A percentile compares a stretch with the other conserved stretches of the same genome.
Evolutionary conservation across 1,140 invertebrate species (phyloP).

Genomic region (Scylla paramamosain): DNA sequence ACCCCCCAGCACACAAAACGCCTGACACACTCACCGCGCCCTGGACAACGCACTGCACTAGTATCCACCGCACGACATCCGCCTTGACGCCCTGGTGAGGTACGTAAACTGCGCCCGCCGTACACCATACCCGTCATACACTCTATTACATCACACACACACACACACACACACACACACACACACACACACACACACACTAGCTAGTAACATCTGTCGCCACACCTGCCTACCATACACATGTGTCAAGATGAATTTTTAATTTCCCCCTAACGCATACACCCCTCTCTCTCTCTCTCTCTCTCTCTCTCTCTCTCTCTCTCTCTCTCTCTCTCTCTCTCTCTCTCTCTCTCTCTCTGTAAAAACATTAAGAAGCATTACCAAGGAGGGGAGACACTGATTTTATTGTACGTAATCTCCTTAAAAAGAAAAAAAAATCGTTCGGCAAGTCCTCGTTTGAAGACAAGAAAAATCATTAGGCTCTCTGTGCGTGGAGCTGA

Average conservation of each 20-base stretch:
- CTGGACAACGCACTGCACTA: too few relatives aligned
- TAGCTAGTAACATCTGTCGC: neutral
- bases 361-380: too few relatives aligned
- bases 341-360: constrained; percentile 33
- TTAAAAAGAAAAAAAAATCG: too few relatives aligned
- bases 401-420: too few relatives aligned
- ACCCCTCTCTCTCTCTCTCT: neutral
- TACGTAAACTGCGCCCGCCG: neutral
- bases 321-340: constrained; percentile 59
- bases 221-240: neutral
- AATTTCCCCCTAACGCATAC: neutral
- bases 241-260: neutral
- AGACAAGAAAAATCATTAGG: too few relatives aligned
- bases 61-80: neutral
- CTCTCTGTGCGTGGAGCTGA: too few relatives aligned
- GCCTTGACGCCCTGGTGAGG: neutral
- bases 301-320: constrained; percentile 35
- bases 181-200: too few relatives aligned
- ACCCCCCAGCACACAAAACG: too few relatives aligned
- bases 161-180: too few relatives aligned
- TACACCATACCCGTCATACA: neutral
- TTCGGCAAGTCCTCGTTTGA: too few relatives aligned
- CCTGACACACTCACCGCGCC: too few relatives aligned
- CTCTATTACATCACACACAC: neutral
- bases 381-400: too few relatives aligned